Conservation (phyloP, 2,113 vertebrate species). For the Hippocampus barbouri region DNA sequence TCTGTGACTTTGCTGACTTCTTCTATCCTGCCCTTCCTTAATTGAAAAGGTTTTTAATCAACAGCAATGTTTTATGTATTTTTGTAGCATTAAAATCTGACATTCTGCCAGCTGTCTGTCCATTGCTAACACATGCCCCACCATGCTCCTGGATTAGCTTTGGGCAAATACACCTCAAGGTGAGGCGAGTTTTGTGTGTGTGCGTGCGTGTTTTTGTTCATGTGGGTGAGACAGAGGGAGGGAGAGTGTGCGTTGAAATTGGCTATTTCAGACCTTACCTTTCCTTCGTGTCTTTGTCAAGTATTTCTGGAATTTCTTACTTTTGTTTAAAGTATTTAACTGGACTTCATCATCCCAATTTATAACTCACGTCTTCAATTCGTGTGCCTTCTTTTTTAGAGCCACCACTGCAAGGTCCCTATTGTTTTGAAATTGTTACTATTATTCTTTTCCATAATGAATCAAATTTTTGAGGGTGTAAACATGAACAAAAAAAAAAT, state of each 20-base stretch:
- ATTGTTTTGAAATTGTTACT: too few species aligned
- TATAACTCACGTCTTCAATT: conserved; percentile 3
- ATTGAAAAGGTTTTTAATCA: conserved; percentile 30
- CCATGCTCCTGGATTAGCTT: conserved; percentile 53
- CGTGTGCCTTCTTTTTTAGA: background rate
- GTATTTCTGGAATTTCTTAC: background rate
- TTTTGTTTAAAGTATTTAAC: conserved; percentile 11
- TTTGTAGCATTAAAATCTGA: conserved; percentile 40
- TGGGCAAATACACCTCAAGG: conserved; percentile 63
- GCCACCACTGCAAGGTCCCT: too few species aligned
- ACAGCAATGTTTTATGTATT: background rate
- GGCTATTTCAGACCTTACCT: conserved; percentile 13
- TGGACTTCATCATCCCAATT: background rate
- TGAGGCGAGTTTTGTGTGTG: conserved; percentile 25
- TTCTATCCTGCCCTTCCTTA: conserved; percentile 11
- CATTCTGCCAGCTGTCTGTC: conserved; percentile 46
- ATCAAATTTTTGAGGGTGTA: too few species aligned
- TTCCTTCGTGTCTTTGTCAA: conserved; percentile 6
- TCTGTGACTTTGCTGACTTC: conserved; percentile 30
- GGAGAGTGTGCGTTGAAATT: conserved; percentile 9
- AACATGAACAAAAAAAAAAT: too few species aligned
- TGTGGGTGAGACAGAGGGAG: conserved; percentile 15
- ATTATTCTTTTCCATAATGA: too few species aligned
- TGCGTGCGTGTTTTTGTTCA: conserved; percentile 4
- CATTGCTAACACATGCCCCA: conserved; percentile 52